Evolutionary conservation across 2,113 vertebrate genomes (phyloP).

Genomic region (Neodontobutis hainanensis): DNA sequence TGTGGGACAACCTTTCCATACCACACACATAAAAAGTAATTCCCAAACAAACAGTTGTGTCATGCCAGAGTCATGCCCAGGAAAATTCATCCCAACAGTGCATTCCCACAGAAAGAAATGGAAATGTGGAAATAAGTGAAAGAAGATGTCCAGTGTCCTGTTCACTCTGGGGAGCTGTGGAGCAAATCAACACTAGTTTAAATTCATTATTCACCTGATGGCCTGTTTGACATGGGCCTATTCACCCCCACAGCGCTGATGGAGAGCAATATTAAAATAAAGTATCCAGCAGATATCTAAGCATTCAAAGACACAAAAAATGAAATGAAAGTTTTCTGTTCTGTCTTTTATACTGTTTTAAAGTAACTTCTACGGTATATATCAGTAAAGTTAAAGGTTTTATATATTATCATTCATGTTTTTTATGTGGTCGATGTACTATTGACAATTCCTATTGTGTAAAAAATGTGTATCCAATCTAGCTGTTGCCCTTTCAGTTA

Average conservation of each 20-base stretch:
- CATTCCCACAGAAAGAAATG: constrained; percentile 1
- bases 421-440: too few species aligned
- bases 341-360: background rate
- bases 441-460: too few species aligned
- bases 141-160: constrained; percentile 14
- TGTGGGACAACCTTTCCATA: background rate
- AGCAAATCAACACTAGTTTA: constrained; percentile 10
- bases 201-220: constrained; percentile 25
- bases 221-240: constrained; percentile 11
- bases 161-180: constrained; percentile 2
- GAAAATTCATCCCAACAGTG: background rate
- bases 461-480: too few species aligned
- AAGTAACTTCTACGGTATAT: background rate
- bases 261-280: constrained; percentile 5
- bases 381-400: background rate
- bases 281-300: background rate
- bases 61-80: background rate
- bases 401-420: too few species aligned
- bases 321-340: background rate
- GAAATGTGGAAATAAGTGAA: constrained; percentile 3
- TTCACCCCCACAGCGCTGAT: background rate
- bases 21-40: background rate
- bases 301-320: background rate
- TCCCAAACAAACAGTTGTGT: constrained; percentile 6
- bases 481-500: too few species aligned